Conservation (phyloP, 2,797 vertebrate genomes). For the Lepilemur ruficaudatus region DNA sequence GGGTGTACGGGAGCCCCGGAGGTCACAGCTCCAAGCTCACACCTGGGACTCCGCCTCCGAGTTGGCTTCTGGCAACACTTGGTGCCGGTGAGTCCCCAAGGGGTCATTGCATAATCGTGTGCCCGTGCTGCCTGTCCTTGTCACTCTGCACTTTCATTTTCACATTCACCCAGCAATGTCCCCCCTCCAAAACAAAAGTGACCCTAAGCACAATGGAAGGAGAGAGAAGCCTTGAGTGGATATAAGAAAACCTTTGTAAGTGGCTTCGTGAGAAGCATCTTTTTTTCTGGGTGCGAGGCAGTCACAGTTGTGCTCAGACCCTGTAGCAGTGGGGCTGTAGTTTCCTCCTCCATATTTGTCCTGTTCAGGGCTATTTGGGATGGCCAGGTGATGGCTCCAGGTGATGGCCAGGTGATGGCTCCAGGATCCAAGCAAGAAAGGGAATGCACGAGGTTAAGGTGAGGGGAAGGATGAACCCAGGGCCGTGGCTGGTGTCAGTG, state of each 20-base stretch:
- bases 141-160: neutral
- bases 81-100: neutral
- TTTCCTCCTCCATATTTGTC: no score
- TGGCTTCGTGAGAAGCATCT: neutral
- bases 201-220: neutral
- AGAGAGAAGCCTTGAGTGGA: accelerated
- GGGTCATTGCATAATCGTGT: accelerated
- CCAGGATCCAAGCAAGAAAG: neutral
- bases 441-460: neutral
- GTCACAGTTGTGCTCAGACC: accelerated
- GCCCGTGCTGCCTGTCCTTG: accelerated
- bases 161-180: neutral
- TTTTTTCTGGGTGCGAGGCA: neutral
- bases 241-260: neutral
- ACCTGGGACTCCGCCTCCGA: no score
- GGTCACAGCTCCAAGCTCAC: accelerated
- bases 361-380: neutral
- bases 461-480: no score
- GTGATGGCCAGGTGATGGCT: neutral
- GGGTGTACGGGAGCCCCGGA: no score
- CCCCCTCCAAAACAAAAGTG: neutral
- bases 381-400: neutral
- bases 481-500: neutral
- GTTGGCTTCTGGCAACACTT: neutral
- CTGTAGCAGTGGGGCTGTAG: accelerated